A percentile compares a stretch with the other conserved stretches of the same genome.
Evolutionary conservation across 2,888 invertebrate genomes (phyloP).

Genomic region (Mycalesis mineus): DNA sequence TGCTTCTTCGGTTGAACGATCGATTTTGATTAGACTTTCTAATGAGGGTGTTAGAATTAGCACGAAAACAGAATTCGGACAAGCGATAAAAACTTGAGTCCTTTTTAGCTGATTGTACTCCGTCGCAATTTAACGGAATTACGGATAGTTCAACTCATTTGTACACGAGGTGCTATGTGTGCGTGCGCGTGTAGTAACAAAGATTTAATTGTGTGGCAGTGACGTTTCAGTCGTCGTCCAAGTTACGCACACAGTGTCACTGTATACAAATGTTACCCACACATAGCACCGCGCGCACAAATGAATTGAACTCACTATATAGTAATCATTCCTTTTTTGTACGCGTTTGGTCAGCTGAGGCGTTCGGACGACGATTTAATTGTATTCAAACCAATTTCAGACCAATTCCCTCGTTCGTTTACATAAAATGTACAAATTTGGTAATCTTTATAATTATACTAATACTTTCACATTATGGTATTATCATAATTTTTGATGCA

Average conservation of each 20-base stretch:
- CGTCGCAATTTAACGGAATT: not conserved
- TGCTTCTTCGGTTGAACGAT: not conserved
- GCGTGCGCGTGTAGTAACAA: too few species aligned
- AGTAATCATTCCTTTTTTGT: conserved; percentile 4
- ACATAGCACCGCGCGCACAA: too few species aligned
- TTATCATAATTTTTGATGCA: not conserved
- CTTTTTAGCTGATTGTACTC: not conserved
- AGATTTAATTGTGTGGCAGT: too few species aligned
- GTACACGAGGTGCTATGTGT: too few species aligned
- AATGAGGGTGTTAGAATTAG: conserved; percentile 2
- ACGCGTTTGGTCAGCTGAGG: not conserved
- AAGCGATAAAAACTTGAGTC: not conserved
- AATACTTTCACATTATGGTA: not conserved
- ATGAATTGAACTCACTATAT: too few species aligned
- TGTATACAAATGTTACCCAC: too few species aligned
- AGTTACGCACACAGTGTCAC: too few species aligned
- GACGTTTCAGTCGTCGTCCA: too few species aligned
- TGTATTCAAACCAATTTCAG: conserved; percentile 23
- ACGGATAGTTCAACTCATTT: too few species aligned
- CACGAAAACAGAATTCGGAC: not conserved
- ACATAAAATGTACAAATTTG: conserved; percentile 26
- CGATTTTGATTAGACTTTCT: not conserved
- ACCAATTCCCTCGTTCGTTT: conserved; percentile 25
- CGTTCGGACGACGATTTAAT: not conserved
- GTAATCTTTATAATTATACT: conserved; percentile 10